These are phyloP conservation scores for Dermolepida albohirtum DNA, from an alignment of 2,888 invertebrate species.

Conservation along the genomic window DNA sequence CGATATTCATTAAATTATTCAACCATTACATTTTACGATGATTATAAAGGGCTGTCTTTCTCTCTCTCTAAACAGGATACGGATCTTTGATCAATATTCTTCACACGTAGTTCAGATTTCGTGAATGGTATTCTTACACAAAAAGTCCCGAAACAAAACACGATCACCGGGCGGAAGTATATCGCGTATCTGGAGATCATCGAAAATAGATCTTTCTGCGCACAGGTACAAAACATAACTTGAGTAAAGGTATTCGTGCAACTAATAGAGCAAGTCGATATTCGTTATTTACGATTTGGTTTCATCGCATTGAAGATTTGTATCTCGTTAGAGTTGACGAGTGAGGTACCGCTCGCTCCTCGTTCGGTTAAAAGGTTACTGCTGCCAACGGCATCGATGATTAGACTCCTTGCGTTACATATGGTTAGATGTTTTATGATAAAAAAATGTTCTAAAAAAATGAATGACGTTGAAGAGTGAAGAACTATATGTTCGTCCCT, in stretches of 20 bases:
- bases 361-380: too few relatives aligned
- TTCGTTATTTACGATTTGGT: too few relatives aligned
- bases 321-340: too few relatives aligned
- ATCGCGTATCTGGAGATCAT: conserved; percentile 32
- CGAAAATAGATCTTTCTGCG: conserved; percentile 29
- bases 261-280: not conserved
- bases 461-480: too few relatives aligned
- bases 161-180: conserved; percentile 24
- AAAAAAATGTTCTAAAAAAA: too few relatives aligned
- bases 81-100: conserved; percentile 25
- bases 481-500: too few relatives aligned
- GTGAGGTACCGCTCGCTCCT: too few relatives aligned
- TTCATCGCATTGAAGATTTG: too few relatives aligned
- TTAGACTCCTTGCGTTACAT: too few relatives aligned
- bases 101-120: conserved; percentile 28
- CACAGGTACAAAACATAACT: conserved; percentile 9
- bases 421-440: too few relatives aligned
- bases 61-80: conserved; percentile 30
- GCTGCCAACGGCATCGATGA: too few relatives aligned
- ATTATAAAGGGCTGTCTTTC: conserved; percentile 6
- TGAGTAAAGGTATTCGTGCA: conserved; percentile 8
- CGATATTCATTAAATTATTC: not conserved
- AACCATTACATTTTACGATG: conserved; percentile 1
- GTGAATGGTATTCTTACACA: conserved; percentile 17
- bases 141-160: conserved; percentile 11